phyloP scores from a whole-genome alignment of 2,797 vertebrate species.

The Decapterus maruadsi region DNA sequence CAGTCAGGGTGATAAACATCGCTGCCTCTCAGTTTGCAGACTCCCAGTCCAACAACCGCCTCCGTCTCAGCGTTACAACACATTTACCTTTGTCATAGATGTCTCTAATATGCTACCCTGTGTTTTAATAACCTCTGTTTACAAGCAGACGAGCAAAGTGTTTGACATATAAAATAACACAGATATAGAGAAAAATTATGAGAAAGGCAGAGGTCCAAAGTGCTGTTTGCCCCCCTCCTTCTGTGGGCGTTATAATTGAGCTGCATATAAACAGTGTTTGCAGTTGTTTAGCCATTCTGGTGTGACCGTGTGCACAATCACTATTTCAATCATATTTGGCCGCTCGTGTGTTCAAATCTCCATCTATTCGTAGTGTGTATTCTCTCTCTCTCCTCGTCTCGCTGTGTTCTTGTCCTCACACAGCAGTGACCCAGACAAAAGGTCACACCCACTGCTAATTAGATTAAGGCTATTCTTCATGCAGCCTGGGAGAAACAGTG shows the following conservation, averaged over 20 bases:
- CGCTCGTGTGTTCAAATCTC: constrained; percentile 17
- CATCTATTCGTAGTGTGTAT: constrained; percentile 24
- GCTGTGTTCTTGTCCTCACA: constrained; percentile 60
- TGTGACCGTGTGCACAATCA: constrained; percentile 11
- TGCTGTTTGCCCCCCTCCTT: neutral
- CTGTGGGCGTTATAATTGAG: constrained; percentile 36
- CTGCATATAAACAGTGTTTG: constrained; percentile 8
- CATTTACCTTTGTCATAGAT: constrained; percentile 20
- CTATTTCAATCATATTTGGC: constrained; percentile 18
- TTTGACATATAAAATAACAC: constrained; percentile 28
- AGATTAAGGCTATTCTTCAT: constrained; percentile 64
- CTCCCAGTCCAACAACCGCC: constrained; percentile 31
- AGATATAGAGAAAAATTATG: constrained; percentile 28
- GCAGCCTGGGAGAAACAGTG: constrained; percentile 35
- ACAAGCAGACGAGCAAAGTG: constrained; percentile 15
- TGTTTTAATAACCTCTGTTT: constrained; percentile 9
- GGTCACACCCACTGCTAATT: constrained; percentile 75
- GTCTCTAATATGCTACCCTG: neutral
- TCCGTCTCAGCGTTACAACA: constrained; percentile 18
- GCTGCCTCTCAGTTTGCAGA: constrained; percentile 35
- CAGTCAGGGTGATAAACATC: constrained; percentile 42
- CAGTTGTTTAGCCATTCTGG: constrained; percentile 10
- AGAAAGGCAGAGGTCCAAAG: constrained; percentile 19
- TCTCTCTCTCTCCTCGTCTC: constrained; percentile 48
- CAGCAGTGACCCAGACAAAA: constrained; percentile 65